A percentile compares a stretch with the other conserved stretches of the same genome.
These are phyloP conservation scores for Acinonyx jubatus DNA, from an alignment of 2,113 vertebrate species.

Conservation along the genomic window DNA sequence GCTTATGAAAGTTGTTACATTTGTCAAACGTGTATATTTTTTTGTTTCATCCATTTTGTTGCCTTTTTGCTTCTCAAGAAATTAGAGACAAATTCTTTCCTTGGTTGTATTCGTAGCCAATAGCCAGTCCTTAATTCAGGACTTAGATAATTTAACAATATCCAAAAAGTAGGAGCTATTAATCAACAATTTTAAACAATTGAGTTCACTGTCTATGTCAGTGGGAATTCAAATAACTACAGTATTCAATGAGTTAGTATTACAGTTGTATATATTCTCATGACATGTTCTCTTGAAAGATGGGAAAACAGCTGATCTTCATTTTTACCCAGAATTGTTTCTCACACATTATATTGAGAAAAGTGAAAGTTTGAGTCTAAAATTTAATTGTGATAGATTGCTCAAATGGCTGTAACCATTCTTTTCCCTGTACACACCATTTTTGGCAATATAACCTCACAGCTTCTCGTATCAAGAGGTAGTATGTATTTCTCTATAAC, in stretches of 20 bases:
- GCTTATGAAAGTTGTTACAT: not conserved
- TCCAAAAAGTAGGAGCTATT: not conserved
- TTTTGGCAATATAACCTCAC: not conserved
- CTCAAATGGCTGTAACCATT: not conserved
- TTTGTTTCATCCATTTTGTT: not conserved
- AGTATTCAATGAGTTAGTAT: not conserved
- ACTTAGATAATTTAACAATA: not conserved
- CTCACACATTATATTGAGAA: not conserved
- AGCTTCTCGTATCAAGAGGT: not conserved
- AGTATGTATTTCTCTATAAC: not conserved
- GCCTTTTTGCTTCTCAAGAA: not conserved
- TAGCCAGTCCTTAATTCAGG: not conserved
- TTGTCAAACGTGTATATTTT: not conserved
- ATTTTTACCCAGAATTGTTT: not conserved
- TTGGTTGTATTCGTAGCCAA: not conserved
- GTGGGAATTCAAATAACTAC: not conserved
- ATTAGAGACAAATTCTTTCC: not conserved
- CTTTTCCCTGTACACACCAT: not conserved
- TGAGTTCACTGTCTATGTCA: not conserved
- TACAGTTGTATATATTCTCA: not conserved
- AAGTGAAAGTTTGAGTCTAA: not conserved
- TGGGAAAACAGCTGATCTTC: not conserved
- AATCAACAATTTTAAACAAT: not conserved
- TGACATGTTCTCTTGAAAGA: not conserved
- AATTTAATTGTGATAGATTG: not conserved